These are phyloP conservation scores for Ruditapes philippinarum DNA, from an alignment of 1,140 invertebrate species.

Conservation along the genomic window DNA sequence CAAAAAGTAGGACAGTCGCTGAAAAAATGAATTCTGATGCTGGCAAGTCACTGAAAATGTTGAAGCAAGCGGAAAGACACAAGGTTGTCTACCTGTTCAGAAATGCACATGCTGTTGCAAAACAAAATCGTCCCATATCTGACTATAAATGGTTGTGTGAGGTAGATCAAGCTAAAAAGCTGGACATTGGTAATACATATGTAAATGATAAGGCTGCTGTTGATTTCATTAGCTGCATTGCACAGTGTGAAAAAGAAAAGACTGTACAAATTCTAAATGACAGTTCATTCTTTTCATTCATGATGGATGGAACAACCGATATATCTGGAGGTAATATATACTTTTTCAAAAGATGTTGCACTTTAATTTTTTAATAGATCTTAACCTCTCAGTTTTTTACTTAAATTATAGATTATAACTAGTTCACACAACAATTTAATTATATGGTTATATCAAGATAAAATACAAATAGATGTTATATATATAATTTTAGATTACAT, in stretches of 20 bases:
- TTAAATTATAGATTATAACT: too few relatives aligned
- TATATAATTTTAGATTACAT: constrained; percentile 25
- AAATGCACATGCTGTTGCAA: background rate
- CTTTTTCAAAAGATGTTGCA: too few relatives aligned
- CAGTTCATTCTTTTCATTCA: constrained; percentile 23
- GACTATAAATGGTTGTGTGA: constrained; percentile 54
- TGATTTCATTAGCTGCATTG: constrained; percentile 18
- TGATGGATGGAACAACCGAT: constrained; percentile 68
- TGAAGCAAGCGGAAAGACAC: background rate
- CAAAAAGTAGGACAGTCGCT: too few relatives aligned
- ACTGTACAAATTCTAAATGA: background rate
- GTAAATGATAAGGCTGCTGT: constrained; percentile 35
- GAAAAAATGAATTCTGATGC: background rate
- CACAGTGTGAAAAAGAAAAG: constrained; percentile 30
- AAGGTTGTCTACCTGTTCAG: background rate
- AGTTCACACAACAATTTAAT: constrained; percentile 58
- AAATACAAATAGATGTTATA: background rate
- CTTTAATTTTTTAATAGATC: background rate
- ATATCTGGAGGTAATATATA: constrained; percentile 59
- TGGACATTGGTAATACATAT: constrained; percentile 32
- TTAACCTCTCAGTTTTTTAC: too few relatives aligned
- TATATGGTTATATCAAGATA: constrained; percentile 15
- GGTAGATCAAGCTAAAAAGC: constrained; percentile 11
- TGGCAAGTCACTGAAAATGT: background rate
- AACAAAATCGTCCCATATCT: too few relatives aligned